Percentiles rank a stretch among this genome's conserved stretches.
phyloP scores from a whole-genome alignment of 2,113 vertebrate species.

The Chaetops frenatus region DNA sequence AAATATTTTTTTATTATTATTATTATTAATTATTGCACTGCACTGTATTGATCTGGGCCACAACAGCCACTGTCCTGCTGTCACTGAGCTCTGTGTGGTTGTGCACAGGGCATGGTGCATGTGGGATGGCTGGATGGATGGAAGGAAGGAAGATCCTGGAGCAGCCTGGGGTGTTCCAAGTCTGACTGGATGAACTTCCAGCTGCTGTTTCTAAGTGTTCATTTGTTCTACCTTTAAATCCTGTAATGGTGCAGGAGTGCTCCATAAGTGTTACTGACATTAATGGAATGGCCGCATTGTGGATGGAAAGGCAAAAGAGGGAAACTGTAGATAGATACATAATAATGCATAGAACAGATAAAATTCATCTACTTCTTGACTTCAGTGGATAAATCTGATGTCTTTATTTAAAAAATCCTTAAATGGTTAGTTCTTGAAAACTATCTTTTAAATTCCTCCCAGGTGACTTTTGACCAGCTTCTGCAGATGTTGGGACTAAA shows the following conservation, averaged over 20 bases:
- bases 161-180: background rate
- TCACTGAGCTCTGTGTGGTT: background rate
- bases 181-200: background rate
- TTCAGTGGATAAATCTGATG: background rate
- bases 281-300: background rate
- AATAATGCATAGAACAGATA: background rate
- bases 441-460: background rate
- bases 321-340: background rate
- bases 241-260: background rate
- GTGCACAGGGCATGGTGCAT: fast-evolving
- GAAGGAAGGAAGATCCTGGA: background rate
- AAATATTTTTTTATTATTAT: background rate
- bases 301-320: background rate
- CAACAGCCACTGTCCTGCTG: background rate
- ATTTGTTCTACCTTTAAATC: background rate
- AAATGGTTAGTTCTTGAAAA: background rate
- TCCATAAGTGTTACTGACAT: background rate
- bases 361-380: background rate
- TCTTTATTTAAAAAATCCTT: background rate
- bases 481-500: background rate
- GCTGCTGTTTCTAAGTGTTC: background rate
- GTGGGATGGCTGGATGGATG: background rate
- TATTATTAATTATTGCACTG: background rate
- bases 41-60: background rate
- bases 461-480: background rate